These are phyloP conservation scores for Amiota minor DNA, from an alignment of 2,888 invertebrate species.

Conservation along the genomic window DNA sequence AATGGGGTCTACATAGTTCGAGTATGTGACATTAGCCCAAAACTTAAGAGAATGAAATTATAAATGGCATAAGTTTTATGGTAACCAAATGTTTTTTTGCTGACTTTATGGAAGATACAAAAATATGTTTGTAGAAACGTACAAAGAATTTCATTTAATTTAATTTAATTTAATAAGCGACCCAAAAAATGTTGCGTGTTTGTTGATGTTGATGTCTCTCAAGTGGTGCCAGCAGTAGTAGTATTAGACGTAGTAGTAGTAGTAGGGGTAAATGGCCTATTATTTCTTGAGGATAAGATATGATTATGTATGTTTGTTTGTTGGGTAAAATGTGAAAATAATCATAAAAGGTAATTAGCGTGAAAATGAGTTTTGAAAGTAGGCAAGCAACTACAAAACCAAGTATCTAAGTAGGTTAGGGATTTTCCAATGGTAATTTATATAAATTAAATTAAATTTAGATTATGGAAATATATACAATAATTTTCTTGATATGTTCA, in stretches of 20 bases:
- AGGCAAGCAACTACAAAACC: conserved; percentile 59
- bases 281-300: conserved; percentile 35
- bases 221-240: too few relatives aligned
- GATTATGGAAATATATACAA: background rate
- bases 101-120: conserved; percentile 50
- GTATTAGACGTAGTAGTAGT: too few relatives aligned
- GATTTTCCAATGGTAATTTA: conserved; percentile 22
- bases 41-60: conserved; percentile 28
- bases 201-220: background rate
- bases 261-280: conserved; percentile 2
- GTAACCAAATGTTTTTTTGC: background rate
- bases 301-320: conserved; percentile 8
- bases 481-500: background rate
- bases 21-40: conserved; percentile 61
- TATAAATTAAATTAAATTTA: conserved; percentile 2
- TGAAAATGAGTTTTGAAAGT: conserved; percentile 57
- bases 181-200: conserved; percentile 66
- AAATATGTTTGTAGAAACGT: conserved; percentile 64
- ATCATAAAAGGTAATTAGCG: conserved; percentile 67
- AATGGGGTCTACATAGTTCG: conserved; percentile 26
- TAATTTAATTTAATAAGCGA: conserved; percentile 46
- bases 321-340: conserved; percentile 60
- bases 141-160: conserved; percentile 68
- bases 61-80: too few relatives aligned
- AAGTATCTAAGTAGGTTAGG: conserved; percentile 60